Evolutionary conservation across 2,797 vertebrate genomes (phyloP), one percentile per base, ranked within the genome.

Genomic region (Galagoides demidoff): DNA sequence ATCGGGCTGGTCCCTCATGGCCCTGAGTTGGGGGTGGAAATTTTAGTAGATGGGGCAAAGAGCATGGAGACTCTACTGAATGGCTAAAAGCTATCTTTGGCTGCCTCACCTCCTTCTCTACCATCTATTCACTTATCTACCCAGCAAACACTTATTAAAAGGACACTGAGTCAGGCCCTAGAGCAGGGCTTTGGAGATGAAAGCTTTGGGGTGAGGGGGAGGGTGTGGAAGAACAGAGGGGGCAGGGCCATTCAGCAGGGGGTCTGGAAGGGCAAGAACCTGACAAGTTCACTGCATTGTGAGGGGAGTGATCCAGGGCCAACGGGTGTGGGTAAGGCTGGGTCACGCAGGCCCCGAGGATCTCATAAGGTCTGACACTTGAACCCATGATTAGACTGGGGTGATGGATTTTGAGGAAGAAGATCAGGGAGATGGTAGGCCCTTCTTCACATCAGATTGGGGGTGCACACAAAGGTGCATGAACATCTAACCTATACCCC

Each of bases 381-480:
- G 43, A 74, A 74, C 39, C 14, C 71, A 17, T 17, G 39, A 74
- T 74, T 74, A 74, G 71, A 16, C 31, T 66, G 37, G 57, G 6
- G 43, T 31, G 23, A 11, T 11, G 10, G 27, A 29, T 23, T 66
- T 70, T 37, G 0, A 1, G 61, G 31, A 78, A 73, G 17, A 49
- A 63, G 17, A 59, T 17, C 14, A 64, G 79, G 20, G 63, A 68
- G 73, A 25, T 59, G 71, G 8, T 2, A n/a, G 39, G 3, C 39
- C 5, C 11, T n/a, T 31, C 34, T 1, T 19, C 66, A 7, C 64
- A 52, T 34, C 20, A 2, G 13, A 5, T 27, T 13, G 16, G 29
- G 8, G 16, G n/a, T 45, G 17, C 14, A 2, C 3, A 31, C 14
- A 5, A 19, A 59, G 31, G 39, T 16, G 37, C 5, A 0, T 1